A percentile compares a stretch with the other conserved stretches of the same genome.
phyloP scores from a whole-genome alignment of 2,113 vertebrate genomes.

The Megaceryle torquata region DNA sequence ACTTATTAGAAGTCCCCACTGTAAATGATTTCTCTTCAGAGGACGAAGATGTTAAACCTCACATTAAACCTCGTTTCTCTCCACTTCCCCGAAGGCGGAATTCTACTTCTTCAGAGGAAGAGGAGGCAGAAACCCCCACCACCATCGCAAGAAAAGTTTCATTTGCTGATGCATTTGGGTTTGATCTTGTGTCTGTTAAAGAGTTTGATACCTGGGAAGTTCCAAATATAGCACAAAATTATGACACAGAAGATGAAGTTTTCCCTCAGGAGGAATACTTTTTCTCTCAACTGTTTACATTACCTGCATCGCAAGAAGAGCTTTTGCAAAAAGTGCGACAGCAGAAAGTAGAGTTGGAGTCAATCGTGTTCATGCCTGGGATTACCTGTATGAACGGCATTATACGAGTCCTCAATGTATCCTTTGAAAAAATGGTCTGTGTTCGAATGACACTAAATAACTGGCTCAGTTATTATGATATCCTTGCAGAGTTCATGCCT shows the following conservation, averaged over 20 bases:
- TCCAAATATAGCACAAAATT: slow-evolving; percentile 52
- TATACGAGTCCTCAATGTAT: slow-evolving; percentile 89
- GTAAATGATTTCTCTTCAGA: slow-evolving; percentile 66
- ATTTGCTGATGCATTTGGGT: slow-evolving; percentile 93
- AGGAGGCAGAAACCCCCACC: slow-evolving; percentile 70
- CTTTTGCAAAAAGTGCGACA: slow-evolving; percentile 79
- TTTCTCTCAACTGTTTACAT: slow-evolving; percentile 82
- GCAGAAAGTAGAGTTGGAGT: slow-evolving; percentile 86
- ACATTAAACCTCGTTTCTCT: slow-evolving; percentile 71
- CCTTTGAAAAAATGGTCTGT: slow-evolving; percentile 87
- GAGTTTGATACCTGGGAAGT: slow-evolving; percentile 84
- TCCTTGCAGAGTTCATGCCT: slow-evolving; percentile 87
- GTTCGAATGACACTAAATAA: slow-evolving; percentile 83
- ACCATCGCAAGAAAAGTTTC: slow-evolving; percentile 86
- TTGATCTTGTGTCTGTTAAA: slow-evolving; percentile 92
- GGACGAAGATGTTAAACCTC: slow-evolving; percentile 73
- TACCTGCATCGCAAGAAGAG: slow-evolving; percentile 80
- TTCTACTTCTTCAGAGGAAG: slow-evolving; percentile 82
- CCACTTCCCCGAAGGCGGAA: slow-evolving; percentile 71
- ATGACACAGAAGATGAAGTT: slow-evolving; percentile 47
- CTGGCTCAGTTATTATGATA: slow-evolving; percentile 89
- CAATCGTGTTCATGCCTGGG: slow-evolving; percentile 80
- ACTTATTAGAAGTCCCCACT: slow-evolving; percentile 78
- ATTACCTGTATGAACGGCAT: slow-evolving; percentile 82
- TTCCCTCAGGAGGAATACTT: slow-evolving; percentile 78